Evolutionary conservation across 2,113 vertebrate species (phyloP), one percentile per base, ranked within the genome.

Genomic region (Misgurnus mizolepis): DNA sequence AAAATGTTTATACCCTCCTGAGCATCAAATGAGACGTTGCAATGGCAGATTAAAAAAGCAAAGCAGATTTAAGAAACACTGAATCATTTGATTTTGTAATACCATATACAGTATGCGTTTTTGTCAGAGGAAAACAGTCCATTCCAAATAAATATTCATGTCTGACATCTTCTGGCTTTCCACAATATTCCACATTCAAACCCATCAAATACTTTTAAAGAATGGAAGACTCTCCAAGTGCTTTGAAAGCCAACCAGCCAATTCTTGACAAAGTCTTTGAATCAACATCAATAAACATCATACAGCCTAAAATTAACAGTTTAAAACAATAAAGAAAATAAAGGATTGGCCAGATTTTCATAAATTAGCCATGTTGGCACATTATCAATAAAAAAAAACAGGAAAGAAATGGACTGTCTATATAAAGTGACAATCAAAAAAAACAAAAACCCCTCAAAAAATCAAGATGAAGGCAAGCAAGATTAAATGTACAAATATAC

Each of bases 311-410:
- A 58, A 49, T 65, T 67, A 34, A 10, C 50, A 64, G 41, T 22
- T 62, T 14, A 15, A 9, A 69, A 9, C 1, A 22, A n/a, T 40
- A 49, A 68, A 34, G 45, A 64, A 75, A 18, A 43, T 49, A 60
- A 7, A 34, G 27, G 27, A 34, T 34, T 68, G 15, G 45, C 11
- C 50, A 18, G 7, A 69, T 53, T 7, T 78, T 14, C 4, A 74
- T 49, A 66, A 14, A 55, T 49, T 11, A 77, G 56, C 5, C n/a
- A 72, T 68, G 62, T 75, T 82, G 80, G 77, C 82, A 84, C 74
- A 81, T 82, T 58, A 67, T 5, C 27, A 60, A 72, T 15, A 78
- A 18, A 34, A 22, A n/a, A 67, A 41, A 71, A 80, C 67, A 68
- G 69, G 39, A 34, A 18, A 40, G 39, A 41, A 56, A 72, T 72